These are phyloP conservation scores for Seriola aureovittata DNA, from an alignment of 2,113 vertebrate genomes.

Conservation along the genomic window DNA sequence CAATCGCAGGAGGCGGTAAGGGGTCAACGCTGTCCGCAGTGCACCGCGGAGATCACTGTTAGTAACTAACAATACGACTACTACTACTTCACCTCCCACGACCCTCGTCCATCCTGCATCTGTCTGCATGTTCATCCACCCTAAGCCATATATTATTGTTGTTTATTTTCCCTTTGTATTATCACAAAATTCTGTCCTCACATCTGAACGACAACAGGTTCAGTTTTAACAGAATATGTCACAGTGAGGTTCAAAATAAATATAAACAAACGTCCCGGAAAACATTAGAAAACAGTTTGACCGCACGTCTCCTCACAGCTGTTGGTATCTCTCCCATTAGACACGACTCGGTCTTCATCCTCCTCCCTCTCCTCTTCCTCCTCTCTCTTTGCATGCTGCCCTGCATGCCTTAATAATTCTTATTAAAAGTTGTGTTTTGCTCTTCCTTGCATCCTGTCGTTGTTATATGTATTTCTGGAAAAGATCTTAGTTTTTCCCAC, in stretches of 20 bases:
- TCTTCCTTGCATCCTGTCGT: background rate
- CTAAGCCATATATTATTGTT: background rate
- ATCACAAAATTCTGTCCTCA: background rate
- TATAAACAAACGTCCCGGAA: background rate
- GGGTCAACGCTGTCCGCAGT: slow-evolving; percentile 99
- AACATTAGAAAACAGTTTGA: too few relatives aligned
- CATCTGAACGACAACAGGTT: background rate
- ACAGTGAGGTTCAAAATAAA: background rate
- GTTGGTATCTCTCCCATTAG: background rate
- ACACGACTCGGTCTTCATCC: background rate
- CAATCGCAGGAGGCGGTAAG: slow-evolving; percentile 99
- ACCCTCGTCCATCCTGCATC: slow-evolving; percentile 47
- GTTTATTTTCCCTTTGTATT: background rate
- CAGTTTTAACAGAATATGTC: background rate
- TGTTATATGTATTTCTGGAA: background rate
- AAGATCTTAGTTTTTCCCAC: background rate
- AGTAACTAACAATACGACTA: slow-evolving; percentile 98
- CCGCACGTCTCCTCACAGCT: slow-evolving; percentile 5
- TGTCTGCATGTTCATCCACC: background rate
- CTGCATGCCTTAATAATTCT: background rate
- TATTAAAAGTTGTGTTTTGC: background rate
- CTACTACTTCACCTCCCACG: slow-evolving; percentile 74
- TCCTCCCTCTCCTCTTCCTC: background rate
- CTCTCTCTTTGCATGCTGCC: background rate
- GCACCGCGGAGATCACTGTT: slow-evolving; percentile 99